Evolutionary conservation across 1,140 invertebrate species (phyloP), one percentile per base, ranked within the genome.

Genomic region (Papilio polyxenes): DNA sequence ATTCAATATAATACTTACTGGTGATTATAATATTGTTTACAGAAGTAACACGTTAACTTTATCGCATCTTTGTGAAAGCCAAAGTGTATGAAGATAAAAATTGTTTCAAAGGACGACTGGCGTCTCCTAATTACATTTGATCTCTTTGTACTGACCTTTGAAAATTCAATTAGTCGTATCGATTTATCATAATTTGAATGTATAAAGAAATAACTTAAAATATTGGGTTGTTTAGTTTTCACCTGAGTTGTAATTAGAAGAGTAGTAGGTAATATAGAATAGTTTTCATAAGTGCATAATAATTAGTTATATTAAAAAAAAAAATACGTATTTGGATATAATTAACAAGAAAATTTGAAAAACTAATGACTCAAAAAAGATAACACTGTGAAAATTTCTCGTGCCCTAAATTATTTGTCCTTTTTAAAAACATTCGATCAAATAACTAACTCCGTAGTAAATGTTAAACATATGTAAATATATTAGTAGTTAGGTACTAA

Each of bases 61-160:
- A 31, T 56, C 49, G 23, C 15, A 56, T 49, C 75, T 77, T 31
- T 15, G 44, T 75, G 49, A 56, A 56, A 51, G 49, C 23, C 75
- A 53, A 77, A 2, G 49, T 6, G 74, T 44, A 31, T 76, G 48
- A 77, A 51, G 49, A 77, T 49, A 77, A 77, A 77, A 77, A 77
- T 77, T 77, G 49, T n/a, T 75, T n/a, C n/a, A 3, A 77, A 77
- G 75, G 75, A 77, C 75, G 23, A 56, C 31, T 49, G n/a, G 20
- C 48, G 75, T 77, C 75, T 75, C 9, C n/a, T 77, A 77, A 77
- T 77, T 20, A 77, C 49, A 77, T 77, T 77, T 77, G 23, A 17
- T 75, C 23, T 56, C 75, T 23, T 56, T 53, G 20, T 20, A 51
- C 53, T 53, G 49, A 77, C 49, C 48, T 77, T 37, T 23, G 13